These are phyloP conservation scores for Siniperca chuatsi DNA, from an alignment of 2,113 vertebrate genomes.

Conservation along the genomic window DNA sequence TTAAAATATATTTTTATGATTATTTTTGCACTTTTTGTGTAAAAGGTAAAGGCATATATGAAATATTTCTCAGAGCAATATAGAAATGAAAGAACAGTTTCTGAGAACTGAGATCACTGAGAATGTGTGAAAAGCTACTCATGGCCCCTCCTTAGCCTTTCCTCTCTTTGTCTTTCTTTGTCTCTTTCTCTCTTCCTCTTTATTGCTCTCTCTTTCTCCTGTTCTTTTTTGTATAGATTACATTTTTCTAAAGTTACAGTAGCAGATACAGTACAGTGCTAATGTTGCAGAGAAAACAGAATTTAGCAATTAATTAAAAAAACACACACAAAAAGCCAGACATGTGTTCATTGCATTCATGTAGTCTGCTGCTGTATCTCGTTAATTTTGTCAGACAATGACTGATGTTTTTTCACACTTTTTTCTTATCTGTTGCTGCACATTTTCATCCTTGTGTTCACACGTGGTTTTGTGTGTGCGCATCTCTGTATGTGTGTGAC, in stretches of 20 bases:
- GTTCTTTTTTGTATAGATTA: conserved; percentile 21
- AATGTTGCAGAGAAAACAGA: conserved; percentile 24
- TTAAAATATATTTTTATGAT: conserved; percentile 56
- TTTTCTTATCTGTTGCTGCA: conserved; percentile 31
- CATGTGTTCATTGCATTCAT: conserved; percentile 28
- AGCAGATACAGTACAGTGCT: conserved; percentile 6
- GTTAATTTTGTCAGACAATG: conserved; percentile 6
- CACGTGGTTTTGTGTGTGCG: conserved; percentile 48
- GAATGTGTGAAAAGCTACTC: conserved; percentile 60
- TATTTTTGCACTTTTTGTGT: conserved; percentile 28
- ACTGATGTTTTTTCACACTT: conserved; percentile 66
- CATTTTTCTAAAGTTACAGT: conserved; percentile 39
- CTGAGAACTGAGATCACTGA: conserved; percentile 30
- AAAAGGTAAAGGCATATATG: not conserved
- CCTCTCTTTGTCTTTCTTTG: conserved; percentile 1
- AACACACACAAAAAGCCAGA: conserved; percentile 22
- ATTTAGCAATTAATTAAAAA: conserved; percentile 46
- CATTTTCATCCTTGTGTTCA: conserved; percentile 15
- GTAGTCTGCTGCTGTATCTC: conserved; percentile 9
- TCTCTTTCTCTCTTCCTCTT: not conserved
- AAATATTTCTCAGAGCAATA: not conserved
- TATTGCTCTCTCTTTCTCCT: not conserved
- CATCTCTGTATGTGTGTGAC: not conserved
- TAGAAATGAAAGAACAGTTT: conserved; percentile 41
- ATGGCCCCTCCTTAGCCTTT: not conserved